Percentiles rank a stretch among this genome's conserved stretches.
These are phyloP conservation scores for Sinocyclocheilus anophthalmus DNA, from an alignment of 2,113 vertebrate species.

Conservation along the genomic window DNA sequence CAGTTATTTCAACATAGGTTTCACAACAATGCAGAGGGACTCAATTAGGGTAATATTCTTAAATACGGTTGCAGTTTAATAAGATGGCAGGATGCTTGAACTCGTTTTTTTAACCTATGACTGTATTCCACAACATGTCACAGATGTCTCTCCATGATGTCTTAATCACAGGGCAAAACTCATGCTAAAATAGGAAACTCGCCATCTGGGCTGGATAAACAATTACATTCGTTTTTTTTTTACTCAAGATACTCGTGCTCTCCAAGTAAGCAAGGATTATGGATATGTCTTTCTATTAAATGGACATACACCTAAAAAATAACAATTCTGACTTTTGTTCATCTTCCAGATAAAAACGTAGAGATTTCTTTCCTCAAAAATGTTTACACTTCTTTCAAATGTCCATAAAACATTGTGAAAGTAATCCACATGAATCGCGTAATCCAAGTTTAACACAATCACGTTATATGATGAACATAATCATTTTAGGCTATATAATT, in stretches of 20 bases:
- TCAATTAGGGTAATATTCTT: background rate
- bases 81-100: background rate
- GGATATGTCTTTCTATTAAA: slow-evolving; percentile 6
- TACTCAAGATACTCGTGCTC: slow-evolving; percentile 59
- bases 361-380: background rate
- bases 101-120: background rate
- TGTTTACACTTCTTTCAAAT: background rate
- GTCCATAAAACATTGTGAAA: background rate
- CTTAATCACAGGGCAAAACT: slow-evolving; percentile 64
- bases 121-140: slow-evolving; percentile 19
- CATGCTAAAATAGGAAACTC: slow-evolving; percentile 70
- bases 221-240: slow-evolving; percentile 72
- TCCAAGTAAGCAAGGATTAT: slow-evolving; percentile 64
- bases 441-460: background rate
- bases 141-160: slow-evolving; percentile 40
- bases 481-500: background rate
- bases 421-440: background rate
- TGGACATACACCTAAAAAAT: background rate
- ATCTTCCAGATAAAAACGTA: background rate
- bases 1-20: background rate
- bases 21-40: background rate
- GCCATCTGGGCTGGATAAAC: slow-evolving; percentile 70
- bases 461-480: background rate
- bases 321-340: background rate
- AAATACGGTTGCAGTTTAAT: background rate